Conservation (phyloP, 92 coral and sea anemone genomes). For the Micromussa lordhowensis region DNA sequence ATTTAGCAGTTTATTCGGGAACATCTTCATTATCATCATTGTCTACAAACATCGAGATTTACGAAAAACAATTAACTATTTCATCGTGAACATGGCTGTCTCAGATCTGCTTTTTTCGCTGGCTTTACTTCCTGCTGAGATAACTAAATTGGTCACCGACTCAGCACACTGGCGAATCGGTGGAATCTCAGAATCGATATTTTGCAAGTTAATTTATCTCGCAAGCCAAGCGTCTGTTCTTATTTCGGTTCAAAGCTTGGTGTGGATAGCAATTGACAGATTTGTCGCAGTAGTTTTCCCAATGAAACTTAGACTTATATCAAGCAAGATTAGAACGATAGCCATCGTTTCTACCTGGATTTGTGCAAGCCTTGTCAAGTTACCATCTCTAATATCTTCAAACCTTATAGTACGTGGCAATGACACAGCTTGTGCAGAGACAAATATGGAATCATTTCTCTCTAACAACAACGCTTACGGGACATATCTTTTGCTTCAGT, state of each 20-base stretch:
- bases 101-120: not conserved
- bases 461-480: too few species aligned
- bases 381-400: not conserved
- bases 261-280: constrained; percentile 32
- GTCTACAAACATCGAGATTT: not conserved
- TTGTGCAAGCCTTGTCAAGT: not conserved
- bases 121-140: not conserved
- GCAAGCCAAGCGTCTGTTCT: not conserved
- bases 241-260: not conserved
- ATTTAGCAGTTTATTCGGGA: not conserved
- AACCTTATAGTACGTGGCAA: too few species aligned
- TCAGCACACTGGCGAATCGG: not conserved
- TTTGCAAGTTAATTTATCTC: not conserved
- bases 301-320: not conserved
- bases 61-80: not conserved
- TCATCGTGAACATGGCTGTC: constrained; percentile 9
- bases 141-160: not conserved
- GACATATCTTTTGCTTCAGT: too few species aligned
- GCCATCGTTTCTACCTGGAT: constrained; percentile 2
- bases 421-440: too few species aligned
- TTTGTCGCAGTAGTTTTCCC: constrained; percentile 5
- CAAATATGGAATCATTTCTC: too few species aligned
- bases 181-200: not conserved
- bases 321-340: too few species aligned
- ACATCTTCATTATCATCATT: not conserved